Base-by-base conservation (phyloP, 2,888 invertebrate genomes). In the Hoplodrina ambigua region DNA sequence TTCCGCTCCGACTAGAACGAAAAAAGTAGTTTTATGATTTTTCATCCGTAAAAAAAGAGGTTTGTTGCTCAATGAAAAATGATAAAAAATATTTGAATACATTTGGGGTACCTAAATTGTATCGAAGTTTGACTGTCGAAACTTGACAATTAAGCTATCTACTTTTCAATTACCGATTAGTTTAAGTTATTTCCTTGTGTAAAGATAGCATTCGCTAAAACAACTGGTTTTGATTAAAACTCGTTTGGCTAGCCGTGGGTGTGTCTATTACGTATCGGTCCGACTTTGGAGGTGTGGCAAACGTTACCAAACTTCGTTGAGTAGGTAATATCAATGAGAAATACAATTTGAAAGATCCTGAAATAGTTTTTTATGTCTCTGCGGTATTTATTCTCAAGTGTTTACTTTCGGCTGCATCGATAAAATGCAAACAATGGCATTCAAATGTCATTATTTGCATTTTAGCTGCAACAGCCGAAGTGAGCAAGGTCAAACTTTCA, bases 211-310 rank as follows among this genome's bases (percentile, higher is more conserved):
- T 72, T 62, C 33, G 37, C 54, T 58, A 25, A 0, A 10, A 30
- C 30, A 69, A 59, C 65, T 46, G 46, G 62, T 63, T 75, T 75
- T 59, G 53, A 65, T 67, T 53, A 61, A 7, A 65, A 78, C 83
- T 50, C 19, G 82, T 78, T 80, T 30, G 37, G 25, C 68, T 44
- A 20, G 50, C 67, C 55, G 80, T 57, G 57, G 80, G 71, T 78
- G 80, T 78, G 75, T 80, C 78, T 61, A 44, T 67, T 75, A 71
- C 67, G 66, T 78, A 67, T 70, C 46, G 66, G 33, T 7, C 8
- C 19, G 20, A 20, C 13, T 75, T 72, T 61, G 72, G 81, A 69
- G 81, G 83, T 75, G 83, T 82, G 81, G 78, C 76, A 71, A 72
- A 56, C 3, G 20, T 55, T 69, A 50, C 41, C 11, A 72, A 53